Conservation (phyloP, 2,113 vertebrate genomes). For the Crotophaga sulcirostris region DNA sequence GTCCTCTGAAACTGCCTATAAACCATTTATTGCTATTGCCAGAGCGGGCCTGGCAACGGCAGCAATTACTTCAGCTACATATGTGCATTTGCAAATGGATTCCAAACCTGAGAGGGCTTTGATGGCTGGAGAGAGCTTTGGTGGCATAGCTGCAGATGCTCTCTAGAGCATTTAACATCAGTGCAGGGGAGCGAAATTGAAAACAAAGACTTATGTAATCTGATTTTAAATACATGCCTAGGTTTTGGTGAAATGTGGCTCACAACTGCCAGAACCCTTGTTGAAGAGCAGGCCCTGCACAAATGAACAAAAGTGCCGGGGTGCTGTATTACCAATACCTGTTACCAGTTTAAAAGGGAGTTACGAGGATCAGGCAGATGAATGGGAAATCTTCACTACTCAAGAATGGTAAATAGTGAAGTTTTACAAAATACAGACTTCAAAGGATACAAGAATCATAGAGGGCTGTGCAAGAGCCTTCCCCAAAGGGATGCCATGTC, state of each 20-base stretch:
- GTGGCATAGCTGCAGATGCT: not conserved
- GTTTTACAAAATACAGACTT: not conserved
- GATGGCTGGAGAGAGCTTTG: not conserved
- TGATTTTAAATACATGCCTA: not conserved
- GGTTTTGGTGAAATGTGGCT: not conserved
- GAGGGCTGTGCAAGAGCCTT: not conserved
- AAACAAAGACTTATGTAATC: not conserved
- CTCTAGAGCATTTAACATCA: not conserved
- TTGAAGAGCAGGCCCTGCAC: not conserved
- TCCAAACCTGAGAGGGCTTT: not conserved
- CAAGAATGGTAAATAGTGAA: not conserved
- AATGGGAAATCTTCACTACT: not conserved
- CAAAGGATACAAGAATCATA: not conserved
- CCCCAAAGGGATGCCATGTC: not conserved
- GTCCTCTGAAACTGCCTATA: not conserved
- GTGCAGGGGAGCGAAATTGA: not conserved
- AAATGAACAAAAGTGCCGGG: not conserved
- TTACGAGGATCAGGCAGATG: not conserved
- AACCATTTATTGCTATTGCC: not conserved
- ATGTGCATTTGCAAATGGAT: not conserved
- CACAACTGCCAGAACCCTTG: not conserved
- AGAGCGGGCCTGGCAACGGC: not conserved
- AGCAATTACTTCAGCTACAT: not conserved
- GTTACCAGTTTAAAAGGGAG: not conserved
- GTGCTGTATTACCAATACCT: not conserved